phyloP scores from a whole-genome alignment of 2,888 invertebrate species.

The Pomacea canaliculata region DNA sequence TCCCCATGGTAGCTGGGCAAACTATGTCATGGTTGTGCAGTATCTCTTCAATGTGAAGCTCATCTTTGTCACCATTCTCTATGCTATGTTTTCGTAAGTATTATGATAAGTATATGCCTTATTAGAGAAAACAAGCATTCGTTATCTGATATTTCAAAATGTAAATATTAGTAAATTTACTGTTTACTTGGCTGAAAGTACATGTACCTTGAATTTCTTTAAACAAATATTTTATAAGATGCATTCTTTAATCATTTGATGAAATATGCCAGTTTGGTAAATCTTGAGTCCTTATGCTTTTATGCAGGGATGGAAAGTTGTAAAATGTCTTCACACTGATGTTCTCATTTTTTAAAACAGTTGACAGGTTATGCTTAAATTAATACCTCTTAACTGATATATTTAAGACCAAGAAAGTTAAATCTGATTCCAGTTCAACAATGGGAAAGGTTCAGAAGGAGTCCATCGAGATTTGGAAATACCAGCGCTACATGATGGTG shows the following conservation, averaged over 20 bases:
- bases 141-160: no score
- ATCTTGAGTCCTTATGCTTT: neutral
- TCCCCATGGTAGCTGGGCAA: constrained; percentile 49
- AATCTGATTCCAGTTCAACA: constrained; percentile 65
- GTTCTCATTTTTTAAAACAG: neutral
- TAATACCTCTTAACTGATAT: no score
- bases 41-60: constrained; percentile 97
- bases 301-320: neutral
- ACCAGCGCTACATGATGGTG: constrained; percentile 89
- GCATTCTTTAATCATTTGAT: neutral
- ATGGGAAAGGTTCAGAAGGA: constrained; percentile 86
- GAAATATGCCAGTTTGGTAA: neutral
- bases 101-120: neutral
- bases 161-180: no score
- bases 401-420: no score
- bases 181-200: no score
- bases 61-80: constrained; percentile 93
- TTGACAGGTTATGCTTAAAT: no score
- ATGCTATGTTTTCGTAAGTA: constrained; percentile 91
- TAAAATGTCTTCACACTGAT: neutral
- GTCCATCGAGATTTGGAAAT: constrained; percentile 98
- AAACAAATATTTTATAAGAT: neutral
- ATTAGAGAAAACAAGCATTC: no score
- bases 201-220: neutral
- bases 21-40: constrained; percentile 85